Conservation (phyloP, 2,797 vertebrate species). For the Leptodactylus fallax region DNA sequence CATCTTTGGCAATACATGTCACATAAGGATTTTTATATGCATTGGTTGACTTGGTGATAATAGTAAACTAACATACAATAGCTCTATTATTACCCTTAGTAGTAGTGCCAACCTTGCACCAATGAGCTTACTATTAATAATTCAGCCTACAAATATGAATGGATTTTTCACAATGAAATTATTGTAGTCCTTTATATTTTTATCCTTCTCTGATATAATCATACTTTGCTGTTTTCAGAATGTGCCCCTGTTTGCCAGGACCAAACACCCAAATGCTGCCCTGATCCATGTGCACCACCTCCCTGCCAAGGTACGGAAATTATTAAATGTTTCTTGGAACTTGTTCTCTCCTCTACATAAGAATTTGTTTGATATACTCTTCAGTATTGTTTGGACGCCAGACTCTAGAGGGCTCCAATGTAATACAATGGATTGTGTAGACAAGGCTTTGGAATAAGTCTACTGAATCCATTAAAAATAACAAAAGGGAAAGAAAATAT, state of each 20-base stretch:
- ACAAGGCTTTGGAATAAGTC: neutral
- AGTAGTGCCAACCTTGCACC: neutral
- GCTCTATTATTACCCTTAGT: neutral
- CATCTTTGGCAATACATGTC: no score
- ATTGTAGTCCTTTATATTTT: neutral
- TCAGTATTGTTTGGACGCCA: neutral
- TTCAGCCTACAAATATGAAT: neutral
- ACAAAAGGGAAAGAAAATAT: neutral
- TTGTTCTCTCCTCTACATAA: no score
- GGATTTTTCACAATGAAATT: neutral
- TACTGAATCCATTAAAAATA: neutral
- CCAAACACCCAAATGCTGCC: constrained; percentile 21
- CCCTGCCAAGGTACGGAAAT: constrained; percentile 20
- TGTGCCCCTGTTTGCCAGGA: constrained; percentile 29
- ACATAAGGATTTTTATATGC: neutral
- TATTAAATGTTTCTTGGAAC: no score
- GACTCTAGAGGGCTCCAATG: neutral
- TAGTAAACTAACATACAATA: neutral
- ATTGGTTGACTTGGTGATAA: neutral
- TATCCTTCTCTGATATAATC: neutral
- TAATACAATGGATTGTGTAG: neutral
- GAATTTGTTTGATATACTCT: neutral
- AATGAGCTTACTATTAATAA: neutral
- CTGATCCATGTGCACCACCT: constrained; percentile 3
- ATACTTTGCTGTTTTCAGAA: neutral